Evolutionary conservation across 2,888 invertebrate species (phyloP).

Genomic region (Endotricha flammealis): DNA sequence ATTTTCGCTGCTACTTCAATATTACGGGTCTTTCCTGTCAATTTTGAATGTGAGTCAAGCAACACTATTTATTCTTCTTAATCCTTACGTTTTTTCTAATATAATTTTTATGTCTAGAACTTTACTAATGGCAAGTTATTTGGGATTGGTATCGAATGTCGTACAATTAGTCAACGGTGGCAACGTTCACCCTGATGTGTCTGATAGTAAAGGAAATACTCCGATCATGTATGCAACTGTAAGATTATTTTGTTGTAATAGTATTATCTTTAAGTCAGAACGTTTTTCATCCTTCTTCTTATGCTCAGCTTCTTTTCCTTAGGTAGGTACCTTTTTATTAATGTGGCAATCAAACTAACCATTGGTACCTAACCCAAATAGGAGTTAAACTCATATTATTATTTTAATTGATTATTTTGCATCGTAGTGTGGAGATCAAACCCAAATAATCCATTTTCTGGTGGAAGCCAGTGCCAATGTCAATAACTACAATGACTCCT

Average conservation of each 20-base stretch:
- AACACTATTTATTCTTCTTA: no score
- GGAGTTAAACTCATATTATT: no score
- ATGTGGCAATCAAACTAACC: no score
- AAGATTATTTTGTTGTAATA: constrained; percentile 29
- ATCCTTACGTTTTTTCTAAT: no score
- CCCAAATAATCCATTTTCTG: constrained; percentile 52
- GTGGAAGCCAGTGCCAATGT: constrained; percentile 71
- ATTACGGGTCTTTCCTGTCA: no score
- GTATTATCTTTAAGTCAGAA: not conserved
- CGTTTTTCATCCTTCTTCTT: not conserved
- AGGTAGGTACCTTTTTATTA: no score
- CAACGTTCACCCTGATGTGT: constrained; percentile 64
- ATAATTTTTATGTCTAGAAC: no score
- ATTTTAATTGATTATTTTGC: not conserved
- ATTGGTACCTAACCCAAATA: no score
- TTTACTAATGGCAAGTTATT: constrained; percentile 54
- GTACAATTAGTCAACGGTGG: constrained; percentile 49
- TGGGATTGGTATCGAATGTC: constrained; percentile 45
- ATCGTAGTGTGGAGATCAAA: constrained; percentile 49
- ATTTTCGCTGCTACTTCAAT: no score
- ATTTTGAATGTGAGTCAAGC: no score
- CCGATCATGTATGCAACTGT: constrained; percentile 75
- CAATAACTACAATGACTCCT: constrained; percentile 72
- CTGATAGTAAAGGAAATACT: constrained; percentile 74
- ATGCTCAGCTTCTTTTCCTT: no score